A percentile compares a stretch with the other conserved stretches of the same genome.
phyloP scores from a whole-genome alignment of 2,888 invertebrate genomes.

The Copidosoma aretas region DNA sequence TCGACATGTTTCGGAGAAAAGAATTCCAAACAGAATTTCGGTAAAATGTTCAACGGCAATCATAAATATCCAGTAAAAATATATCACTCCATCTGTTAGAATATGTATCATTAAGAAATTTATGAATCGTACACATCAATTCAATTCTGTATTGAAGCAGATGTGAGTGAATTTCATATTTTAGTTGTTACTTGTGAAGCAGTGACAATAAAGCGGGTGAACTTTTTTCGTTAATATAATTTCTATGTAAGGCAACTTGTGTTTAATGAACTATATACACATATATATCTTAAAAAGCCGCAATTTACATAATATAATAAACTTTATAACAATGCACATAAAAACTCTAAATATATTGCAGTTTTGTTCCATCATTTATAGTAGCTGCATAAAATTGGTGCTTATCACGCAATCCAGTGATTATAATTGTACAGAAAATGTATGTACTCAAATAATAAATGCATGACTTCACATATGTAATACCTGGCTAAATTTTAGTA shows the following conservation, averaged over 20 bases:
- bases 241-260: constrained; percentile 35
- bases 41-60: background rate
- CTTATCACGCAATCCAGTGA: constrained; percentile 32
- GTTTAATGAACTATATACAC: constrained; percentile 36
- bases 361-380: constrained; percentile 16
- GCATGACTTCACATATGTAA: constrained; percentile 33
- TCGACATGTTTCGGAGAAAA: constrained; percentile 9
- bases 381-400: constrained; percentile 28
- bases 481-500: constrained; percentile 28
- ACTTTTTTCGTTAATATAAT: constrained; percentile 7
- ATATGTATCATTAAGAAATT: background rate
- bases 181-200: constrained; percentile 17
- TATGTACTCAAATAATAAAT: constrained; percentile 33
- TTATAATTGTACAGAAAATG: constrained; percentile 30
- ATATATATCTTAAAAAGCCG: constrained; percentile 31
- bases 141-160: background rate
- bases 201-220: constrained; percentile 32
- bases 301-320: constrained; percentile 40
- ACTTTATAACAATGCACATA: constrained; percentile 42
- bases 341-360: constrained; percentile 35
- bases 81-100: background rate
- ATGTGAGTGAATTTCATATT: constrained; percentile 13
- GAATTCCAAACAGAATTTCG: background rate
- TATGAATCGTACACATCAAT: background rate
- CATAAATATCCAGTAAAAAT: too few relatives aligned